Evolutionary conservation across 1,140 invertebrate species (phyloP).

Genomic region (Macrotrachela quadricornifera): DNA sequence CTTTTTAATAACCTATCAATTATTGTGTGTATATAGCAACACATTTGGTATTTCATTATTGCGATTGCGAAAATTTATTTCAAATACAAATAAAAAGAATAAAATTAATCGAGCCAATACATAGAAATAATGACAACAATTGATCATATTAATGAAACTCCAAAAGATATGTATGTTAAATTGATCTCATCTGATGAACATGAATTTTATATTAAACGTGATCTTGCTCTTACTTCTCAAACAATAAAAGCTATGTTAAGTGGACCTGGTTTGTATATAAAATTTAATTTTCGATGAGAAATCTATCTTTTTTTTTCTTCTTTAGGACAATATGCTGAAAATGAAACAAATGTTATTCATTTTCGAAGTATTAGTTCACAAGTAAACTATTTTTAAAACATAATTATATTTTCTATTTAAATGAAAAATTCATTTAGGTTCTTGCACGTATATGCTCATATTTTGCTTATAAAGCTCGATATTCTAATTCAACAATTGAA

Average conservation of each 20-base stretch:
- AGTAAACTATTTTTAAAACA: too few relatives aligned
- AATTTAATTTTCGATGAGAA: too few relatives aligned
- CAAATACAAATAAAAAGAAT: too few relatives aligned
- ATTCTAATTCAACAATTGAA: conserved; percentile 94
- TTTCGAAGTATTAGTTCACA: conserved; percentile 34
- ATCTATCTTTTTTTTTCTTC: neutral
- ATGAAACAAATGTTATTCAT: conserved; percentile 96
- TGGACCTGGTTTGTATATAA: conserved; percentile 28
- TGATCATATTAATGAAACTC: conserved; percentile 44
- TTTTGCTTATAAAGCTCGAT: conserved; percentile 95
- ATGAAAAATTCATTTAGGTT: too few relatives aligned
- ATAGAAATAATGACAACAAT: too few relatives aligned
- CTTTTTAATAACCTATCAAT: too few relatives aligned
- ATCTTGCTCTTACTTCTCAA: conserved; percentile 86
- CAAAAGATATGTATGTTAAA: conserved; percentile 96
- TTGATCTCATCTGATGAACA: conserved; percentile 86
- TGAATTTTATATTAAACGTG: conserved; percentile 90
- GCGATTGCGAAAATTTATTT: too few relatives aligned
- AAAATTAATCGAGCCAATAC: too few relatives aligned
- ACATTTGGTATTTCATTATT: too few relatives aligned
- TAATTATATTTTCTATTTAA: too few relatives aligned
- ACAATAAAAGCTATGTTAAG: conserved; percentile 97
- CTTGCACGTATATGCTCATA: conserved; percentile 98
- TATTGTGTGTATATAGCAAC: too few relatives aligned
- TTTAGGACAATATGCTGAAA: conserved; percentile 84